These are phyloP conservation scores for Molossus molossus DNA, from an alignment of 2,797 vertebrate species.

Conservation along the genomic window DNA sequence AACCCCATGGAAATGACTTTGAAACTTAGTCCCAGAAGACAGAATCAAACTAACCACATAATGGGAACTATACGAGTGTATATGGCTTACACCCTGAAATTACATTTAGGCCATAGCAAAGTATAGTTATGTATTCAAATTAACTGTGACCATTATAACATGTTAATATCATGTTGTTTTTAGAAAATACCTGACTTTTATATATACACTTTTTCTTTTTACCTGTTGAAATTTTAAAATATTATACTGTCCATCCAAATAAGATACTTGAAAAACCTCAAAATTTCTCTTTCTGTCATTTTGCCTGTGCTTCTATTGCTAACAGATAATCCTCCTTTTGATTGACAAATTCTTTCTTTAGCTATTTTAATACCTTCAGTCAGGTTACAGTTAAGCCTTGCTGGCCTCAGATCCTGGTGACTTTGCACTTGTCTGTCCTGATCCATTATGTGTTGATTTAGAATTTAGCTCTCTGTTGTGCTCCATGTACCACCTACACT, in stretches of 20 bases:
- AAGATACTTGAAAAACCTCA: constrained; percentile 29
- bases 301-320: constrained; percentile 5
- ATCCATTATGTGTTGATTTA: constrained; percentile 61
- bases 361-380: constrained; percentile 57
- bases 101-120: not conserved
- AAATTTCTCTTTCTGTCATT: constrained; percentile 56
- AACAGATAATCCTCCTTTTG: constrained; percentile 40
- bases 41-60: not conserved
- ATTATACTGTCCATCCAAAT: constrained; percentile 38
- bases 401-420: constrained; percentile 12
- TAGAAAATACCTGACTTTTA: constrained; percentile 7
- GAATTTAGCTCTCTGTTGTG: constrained; percentile 52
- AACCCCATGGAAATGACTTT: not conserved
- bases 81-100: not conserved
- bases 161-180: not conserved
- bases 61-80: not conserved
- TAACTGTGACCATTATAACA: not conserved
- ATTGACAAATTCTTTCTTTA: constrained; percentile 61
- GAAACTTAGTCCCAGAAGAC: not conserved
- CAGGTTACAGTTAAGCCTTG: constrained; percentile 41
- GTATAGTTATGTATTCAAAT: not conserved
- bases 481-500: not conserved
- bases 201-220: not conserved
- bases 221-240: constrained; percentile 30
- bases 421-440: constrained; percentile 44